Percentiles rank a stretch among this genome's conserved stretches.
Conservation (phyloP, 2,888 invertebrate genomes). For the Ophraella communa region DNA sequence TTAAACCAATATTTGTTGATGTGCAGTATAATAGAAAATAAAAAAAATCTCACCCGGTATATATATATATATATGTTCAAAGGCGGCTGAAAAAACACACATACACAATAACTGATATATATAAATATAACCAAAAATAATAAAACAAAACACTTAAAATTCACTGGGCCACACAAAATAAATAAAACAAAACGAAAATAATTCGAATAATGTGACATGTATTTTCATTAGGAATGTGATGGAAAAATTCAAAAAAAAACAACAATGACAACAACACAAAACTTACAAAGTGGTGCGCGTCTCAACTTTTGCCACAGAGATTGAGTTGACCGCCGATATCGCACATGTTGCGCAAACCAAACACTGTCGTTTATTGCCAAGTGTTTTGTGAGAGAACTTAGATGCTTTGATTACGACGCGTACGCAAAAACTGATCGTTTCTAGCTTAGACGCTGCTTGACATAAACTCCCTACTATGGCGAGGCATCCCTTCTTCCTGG, state of each 20-base stretch:
- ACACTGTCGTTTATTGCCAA: constrained; percentile 18
- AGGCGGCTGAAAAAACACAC: not conserved
- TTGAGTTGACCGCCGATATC: constrained; percentile 7
- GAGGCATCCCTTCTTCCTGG: constrained; percentile 25
- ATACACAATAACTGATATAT: not conserved
- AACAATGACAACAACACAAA: constrained; percentile 7
- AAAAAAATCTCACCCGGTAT: not conserved
- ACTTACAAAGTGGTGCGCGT: constrained; percentile 20
- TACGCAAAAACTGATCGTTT: constrained; percentile 27
- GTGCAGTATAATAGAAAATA: not conserved
- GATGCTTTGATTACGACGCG: constrained; percentile 22
- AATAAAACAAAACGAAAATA: not conserved
- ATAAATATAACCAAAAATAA: too few species aligned
- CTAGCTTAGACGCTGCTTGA: constrained; percentile 23
- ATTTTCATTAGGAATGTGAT: not conserved
- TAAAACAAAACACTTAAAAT: constrained; percentile 3
- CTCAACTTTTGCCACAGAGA: constrained; percentile 17
- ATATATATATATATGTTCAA: not conserved
- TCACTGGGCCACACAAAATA: not conserved
- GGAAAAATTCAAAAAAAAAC: not conserved
- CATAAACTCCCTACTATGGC: constrained; percentile 33
- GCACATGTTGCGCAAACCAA: constrained; percentile 30
- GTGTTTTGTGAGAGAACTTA: constrained; percentile 3
- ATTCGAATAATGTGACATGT: not conserved
- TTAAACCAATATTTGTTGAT: too few species aligned